These are phyloP conservation scores for Dasypus novemcinctus DNA, from an alignment of 2,113 vertebrate species.

Conservation along the genomic window DNA sequence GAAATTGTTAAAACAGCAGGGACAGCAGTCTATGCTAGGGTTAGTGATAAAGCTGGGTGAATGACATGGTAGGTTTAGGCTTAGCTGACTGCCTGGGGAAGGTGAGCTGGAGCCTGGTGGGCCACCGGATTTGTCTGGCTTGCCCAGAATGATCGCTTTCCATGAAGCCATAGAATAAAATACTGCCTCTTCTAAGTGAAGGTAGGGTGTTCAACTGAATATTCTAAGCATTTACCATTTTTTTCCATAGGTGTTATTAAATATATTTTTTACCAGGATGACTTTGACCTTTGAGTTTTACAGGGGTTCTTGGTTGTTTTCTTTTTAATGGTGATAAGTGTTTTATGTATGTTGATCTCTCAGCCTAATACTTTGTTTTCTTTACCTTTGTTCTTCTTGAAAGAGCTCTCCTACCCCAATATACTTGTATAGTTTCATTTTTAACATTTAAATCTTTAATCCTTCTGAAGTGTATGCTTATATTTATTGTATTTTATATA, in stretches of 20 bases:
- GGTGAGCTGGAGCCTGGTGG: background rate
- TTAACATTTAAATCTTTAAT: conserved; percentile 31
- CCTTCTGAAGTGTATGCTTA: conserved; percentile 24
- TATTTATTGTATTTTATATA: background rate
- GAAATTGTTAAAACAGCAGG: background rate
- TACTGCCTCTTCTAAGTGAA: background rate
- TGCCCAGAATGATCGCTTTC: background rate
- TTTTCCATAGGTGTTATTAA: background rate
- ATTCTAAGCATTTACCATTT: background rate
- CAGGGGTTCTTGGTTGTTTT: background rate
- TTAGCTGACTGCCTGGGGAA: background rate
- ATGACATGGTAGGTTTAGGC: background rate
- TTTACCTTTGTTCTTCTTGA: background rate
- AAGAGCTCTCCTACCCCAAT: background rate
- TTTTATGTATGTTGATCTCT: conserved; percentile 24
- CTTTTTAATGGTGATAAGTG: background rate
- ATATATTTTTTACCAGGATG: background rate
- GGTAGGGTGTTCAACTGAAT: background rate
- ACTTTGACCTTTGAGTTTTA: background rate
- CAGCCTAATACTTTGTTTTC: background rate
- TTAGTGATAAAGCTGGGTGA: background rate
- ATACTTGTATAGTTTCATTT: background rate
- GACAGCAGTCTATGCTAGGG: background rate
- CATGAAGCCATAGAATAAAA: background rate
- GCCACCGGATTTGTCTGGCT: background rate